These are phyloP conservation scores for Trididemnum clinides DNA, from an alignment of 23 tunicate genomes.

Conservation along the genomic window DNA sequence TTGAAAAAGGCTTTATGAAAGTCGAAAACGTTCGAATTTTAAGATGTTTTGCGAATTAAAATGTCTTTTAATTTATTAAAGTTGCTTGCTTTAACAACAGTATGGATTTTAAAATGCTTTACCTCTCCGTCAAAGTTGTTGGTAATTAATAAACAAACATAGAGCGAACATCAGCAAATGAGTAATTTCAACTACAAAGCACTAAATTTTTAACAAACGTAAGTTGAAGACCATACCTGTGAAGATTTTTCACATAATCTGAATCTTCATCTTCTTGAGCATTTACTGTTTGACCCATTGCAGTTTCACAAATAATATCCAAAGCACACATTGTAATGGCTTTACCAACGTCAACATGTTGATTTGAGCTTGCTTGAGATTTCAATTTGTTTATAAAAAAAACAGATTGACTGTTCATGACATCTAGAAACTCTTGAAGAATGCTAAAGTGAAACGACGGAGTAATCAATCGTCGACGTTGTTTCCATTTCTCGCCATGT, in stretches of 20 bases:
- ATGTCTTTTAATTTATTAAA: no score
- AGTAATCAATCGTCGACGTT: conserved; percentile 79
- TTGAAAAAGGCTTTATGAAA: no score
- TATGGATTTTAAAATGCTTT: no score
- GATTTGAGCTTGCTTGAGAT: not conserved
- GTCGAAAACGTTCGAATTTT: no score
- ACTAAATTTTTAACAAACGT: no score
- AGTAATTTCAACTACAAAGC: no score
- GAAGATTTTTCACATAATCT: conserved; percentile 69
- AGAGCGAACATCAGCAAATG: no score
- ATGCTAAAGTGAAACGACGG: conserved; percentile 95
- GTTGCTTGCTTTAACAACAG: no score
- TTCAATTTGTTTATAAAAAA: conserved; percentile 29
- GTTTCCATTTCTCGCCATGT: conserved; percentile 87
- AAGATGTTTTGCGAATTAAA: no score
- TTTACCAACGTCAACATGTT: conserved; percentile 59
- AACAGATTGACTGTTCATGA: conserved; percentile 69
- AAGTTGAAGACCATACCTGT: conserved; percentile 43
- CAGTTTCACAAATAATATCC: conserved; percentile 87
- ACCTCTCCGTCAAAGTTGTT: no score
- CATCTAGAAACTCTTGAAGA: conserved; percentile 88
- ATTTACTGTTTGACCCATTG: conserved; percentile 91
- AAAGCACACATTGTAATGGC: conserved; percentile 85
- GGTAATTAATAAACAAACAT: no score
- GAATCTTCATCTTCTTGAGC: conserved; percentile 77